Percentiles rank a stretch among this genome's conserved stretches.
phyloP scores from a whole-genome alignment of 2,888 invertebrate species.

The Netelia fuscicornis region DNA sequence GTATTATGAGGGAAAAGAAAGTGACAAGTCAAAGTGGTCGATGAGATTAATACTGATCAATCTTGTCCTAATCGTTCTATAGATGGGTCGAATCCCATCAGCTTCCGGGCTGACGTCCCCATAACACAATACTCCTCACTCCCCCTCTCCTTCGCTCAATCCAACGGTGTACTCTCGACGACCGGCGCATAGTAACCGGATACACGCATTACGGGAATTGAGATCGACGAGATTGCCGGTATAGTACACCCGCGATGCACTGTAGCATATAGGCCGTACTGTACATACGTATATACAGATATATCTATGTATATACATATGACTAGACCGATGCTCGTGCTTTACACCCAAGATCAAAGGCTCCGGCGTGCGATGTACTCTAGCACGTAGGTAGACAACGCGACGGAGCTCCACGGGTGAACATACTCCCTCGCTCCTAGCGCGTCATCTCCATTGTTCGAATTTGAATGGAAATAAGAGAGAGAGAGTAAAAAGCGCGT shows the following conservation, averaged over 20 bases:
- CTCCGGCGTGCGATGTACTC: conserved; percentile 65
- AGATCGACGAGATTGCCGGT: conserved; percentile 37
- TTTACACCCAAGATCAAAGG: conserved; percentile 74
- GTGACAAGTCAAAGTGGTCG: neutral
- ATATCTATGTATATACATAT: neutral
- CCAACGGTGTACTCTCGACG: conserved; percentile 2
- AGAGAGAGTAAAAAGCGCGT: too few species aligned
- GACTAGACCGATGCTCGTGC: conserved; percentile 15
- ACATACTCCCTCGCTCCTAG: neutral
- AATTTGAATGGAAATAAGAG: neutral
- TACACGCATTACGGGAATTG: conserved; percentile 42
- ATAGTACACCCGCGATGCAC: neutral
- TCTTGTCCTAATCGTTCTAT: neutral
- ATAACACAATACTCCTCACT: neutral
- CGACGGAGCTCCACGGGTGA: neutral
- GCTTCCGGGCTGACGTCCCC: neutral
- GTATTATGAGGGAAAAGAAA: neutral
- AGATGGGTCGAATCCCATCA: neutral
- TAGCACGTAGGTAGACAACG: neutral
- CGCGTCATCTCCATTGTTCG: neutral
- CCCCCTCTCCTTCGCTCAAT: conserved; percentile 1
- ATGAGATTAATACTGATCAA: neutral
- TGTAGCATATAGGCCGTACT: neutral
- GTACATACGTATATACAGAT: neutral
- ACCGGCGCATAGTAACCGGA: conserved; percentile 8